Percentiles rank a stretch among this genome's conserved stretches.
Conservation (phyloP, 2,888 invertebrate species). For the Bruchidius siliquastri region DNA sequence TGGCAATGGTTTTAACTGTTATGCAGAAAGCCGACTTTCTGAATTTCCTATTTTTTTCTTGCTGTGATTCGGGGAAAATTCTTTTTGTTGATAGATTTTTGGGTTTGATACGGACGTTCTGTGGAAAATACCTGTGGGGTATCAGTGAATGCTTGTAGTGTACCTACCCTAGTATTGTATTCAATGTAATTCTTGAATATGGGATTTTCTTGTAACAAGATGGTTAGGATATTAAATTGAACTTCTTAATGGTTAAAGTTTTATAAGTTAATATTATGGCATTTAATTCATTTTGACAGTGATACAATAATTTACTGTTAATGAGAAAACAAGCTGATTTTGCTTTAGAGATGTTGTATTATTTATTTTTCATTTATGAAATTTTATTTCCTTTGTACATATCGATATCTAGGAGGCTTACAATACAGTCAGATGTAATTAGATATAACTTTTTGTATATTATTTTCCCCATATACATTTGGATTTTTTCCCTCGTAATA, state of each 20-base stretch:
- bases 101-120: background rate
- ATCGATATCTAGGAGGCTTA: background rate
- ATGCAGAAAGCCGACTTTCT: no score
- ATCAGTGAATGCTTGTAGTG: background rate
- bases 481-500: background rate
- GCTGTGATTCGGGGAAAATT: no score
- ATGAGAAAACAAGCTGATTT: background rate
- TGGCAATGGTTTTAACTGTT: no score
- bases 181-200: background rate
- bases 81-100: no score
- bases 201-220: background rate
- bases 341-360: background rate
- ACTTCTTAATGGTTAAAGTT: background rate
- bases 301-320: background rate
- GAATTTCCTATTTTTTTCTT: no score
- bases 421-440: background rate
- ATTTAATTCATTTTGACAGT: background rate
- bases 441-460: background rate
- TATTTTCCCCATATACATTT: background rate
- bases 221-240: background rate
- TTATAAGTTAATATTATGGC: background rate
- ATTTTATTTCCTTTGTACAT: background rate
- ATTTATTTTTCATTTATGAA: background rate
- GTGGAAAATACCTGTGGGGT: background rate
- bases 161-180: background rate